These are phyloP conservation scores for Troides aeacus DNA, from an alignment of 2,888 invertebrate genomes.

Conservation along the genomic window DNA sequence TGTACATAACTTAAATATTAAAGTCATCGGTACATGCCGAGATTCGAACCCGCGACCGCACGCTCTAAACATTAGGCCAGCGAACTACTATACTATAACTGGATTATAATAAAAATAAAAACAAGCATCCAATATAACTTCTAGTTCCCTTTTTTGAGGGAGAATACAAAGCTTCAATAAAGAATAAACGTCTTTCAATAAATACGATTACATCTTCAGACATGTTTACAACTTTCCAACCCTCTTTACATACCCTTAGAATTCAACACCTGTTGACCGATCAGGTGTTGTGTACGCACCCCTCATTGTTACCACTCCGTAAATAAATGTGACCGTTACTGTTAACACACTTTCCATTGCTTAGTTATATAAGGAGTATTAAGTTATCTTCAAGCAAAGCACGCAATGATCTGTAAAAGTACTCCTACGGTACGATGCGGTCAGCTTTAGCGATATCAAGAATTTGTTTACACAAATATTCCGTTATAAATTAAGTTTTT, in stretches of 20 bases:
- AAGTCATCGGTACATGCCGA: too few relatives aligned
- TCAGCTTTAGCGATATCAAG: background rate
- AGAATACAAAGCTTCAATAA: background rate
- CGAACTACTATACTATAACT: too few relatives aligned
- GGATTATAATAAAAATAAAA: background rate
- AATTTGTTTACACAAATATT: background rate
- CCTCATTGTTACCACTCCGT: constrained; percentile 34
- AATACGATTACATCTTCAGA: constrained; percentile 38
- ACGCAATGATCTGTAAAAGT: background rate
- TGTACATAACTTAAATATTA: too few relatives aligned
- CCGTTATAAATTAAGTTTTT: too few relatives aligned
- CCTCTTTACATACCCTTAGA: constrained; percentile 35
- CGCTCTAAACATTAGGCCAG: too few relatives aligned
- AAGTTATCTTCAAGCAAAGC: background rate
- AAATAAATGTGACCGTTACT: background rate
- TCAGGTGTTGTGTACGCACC: constrained; percentile 53
- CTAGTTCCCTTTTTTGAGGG: too few relatives aligned
- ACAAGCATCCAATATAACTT: too few relatives aligned
- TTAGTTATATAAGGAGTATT: constrained; percentile 3
- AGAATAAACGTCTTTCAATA: background rate
- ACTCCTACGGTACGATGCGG: background rate
- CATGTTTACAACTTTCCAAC: constrained; percentile 37
- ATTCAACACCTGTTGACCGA: constrained; percentile 55
- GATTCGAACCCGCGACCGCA: too few relatives aligned
- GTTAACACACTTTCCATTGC: constrained; percentile 35